A percentile compares a stretch with the other conserved stretches of the same genome.
Evolutionary conservation across 2,888 invertebrate genomes (phyloP).

Genomic region (Tiphia femorata): DNA sequence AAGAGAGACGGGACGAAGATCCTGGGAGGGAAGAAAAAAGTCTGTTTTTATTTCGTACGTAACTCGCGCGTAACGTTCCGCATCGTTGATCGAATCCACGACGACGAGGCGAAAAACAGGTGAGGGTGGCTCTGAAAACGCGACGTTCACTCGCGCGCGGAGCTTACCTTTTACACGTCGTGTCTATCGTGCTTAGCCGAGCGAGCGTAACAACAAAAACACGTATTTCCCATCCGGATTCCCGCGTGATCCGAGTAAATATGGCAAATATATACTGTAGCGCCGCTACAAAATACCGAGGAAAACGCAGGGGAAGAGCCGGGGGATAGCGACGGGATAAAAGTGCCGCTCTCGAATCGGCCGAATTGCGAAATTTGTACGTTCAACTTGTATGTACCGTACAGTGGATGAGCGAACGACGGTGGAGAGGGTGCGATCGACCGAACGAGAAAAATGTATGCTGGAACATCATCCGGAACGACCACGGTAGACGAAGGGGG

Average conservation of each 20-base stretch:
- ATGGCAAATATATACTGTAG: not conserved
- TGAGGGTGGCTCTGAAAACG: no score
- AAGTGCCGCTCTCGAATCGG: slow-evolving; percentile 25
- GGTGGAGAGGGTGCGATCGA: not conserved
- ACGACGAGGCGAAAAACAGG: no score
- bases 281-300: slow-evolving; percentile 14
- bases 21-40: no score
- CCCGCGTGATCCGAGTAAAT: slow-evolving; percentile 18
- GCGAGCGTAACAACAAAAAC: slow-evolving; percentile 28
- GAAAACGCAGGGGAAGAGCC: slow-evolving; percentile 1
- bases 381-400: slow-evolving; percentile 9
- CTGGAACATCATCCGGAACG: slow-evolving; percentile 8
- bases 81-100: not conserved
- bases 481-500: not conserved
- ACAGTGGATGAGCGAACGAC: slow-evolving; percentile 9
- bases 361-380: slow-evolving; percentile 26
- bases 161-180: slow-evolving; percentile 13
- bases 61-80: not conserved
- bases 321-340: slow-evolving; percentile 23
- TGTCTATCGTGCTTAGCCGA: not conserved
- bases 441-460: slow-evolving; percentile 17
- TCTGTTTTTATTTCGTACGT: not conserved
- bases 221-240: slow-evolving; percentile 38
- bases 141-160: slow-evolving; percentile 6
- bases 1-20: not conserved